A percentile compares a stretch with the other conserved stretches of the same genome.
These are phyloP conservation scores for Ephestia elutella DNA, from an alignment of 1,140 invertebrate species.

Conservation along the genomic window DNA sequence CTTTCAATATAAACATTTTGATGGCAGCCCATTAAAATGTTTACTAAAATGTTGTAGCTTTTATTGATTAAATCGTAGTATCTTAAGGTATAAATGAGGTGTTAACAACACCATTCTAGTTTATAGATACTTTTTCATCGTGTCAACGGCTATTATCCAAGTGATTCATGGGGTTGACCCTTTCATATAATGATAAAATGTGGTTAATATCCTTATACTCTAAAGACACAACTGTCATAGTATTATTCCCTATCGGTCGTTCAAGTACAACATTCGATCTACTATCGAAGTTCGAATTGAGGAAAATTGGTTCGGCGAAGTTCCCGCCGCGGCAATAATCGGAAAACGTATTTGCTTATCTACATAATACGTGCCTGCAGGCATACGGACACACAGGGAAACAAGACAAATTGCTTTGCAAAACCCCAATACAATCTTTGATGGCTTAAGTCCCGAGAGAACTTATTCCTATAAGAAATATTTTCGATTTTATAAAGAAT, in stretches of 20 bases:
- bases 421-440: background rate
- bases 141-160: no score
- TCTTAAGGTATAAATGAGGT: no score
- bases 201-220: no score
- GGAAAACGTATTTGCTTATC: slow-evolving; percentile 1
- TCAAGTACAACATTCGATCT: background rate
- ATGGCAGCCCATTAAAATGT: no score
- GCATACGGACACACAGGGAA: background rate
- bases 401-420: background rate
- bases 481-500: background rate
- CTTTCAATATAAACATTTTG: no score
- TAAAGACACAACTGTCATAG: background rate
- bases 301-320: background rate
- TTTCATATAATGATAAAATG: no score
- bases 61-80: no score
- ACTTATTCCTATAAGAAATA: background rate
- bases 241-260: background rate
- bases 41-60: no score
- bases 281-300: background rate
- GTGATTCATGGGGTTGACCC: no score
- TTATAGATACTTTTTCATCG: no score
- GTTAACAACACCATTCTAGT: no score
- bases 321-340: background rate
- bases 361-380: background rate
- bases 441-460: background rate